Evolutionary conservation across 2,888 invertebrate species (phyloP).

Genomic region (Drosophila paramelanica): DNA sequence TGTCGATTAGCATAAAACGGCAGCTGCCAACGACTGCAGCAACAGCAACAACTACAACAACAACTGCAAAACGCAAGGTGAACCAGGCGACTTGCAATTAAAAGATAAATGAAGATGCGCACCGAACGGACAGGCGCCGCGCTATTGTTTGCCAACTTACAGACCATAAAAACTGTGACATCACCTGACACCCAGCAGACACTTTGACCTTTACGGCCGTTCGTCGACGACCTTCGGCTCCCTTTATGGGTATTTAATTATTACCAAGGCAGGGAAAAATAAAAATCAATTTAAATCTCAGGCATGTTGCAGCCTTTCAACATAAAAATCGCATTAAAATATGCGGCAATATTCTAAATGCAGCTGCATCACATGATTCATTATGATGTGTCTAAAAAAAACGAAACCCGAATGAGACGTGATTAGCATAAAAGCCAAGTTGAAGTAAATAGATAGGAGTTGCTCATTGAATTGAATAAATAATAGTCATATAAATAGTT

Average conservation of each 20-base stretch:
- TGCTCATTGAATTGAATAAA: not conserved
- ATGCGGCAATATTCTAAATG: conserved; percentile 16
- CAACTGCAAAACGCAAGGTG: conserved; percentile 44
- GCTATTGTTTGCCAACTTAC: conserved; percentile 63
- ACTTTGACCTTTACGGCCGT: conserved; percentile 63
- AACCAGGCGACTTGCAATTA: conserved; percentile 51
- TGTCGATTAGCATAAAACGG: conserved; percentile 69
- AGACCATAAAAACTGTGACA: conserved; percentile 52
- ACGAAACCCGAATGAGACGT: conserved; percentile 12
- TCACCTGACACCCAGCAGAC: conserved; percentile 44
- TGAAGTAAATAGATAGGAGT: no score
- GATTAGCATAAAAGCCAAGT: conserved; percentile 15
- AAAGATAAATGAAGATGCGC: conserved; percentile 64
- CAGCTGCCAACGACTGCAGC: conserved; percentile 28
- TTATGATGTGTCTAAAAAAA: conserved; percentile 9
- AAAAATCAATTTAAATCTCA: conserved; percentile 37
- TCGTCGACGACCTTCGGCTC: conserved; percentile 57
- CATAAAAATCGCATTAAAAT: conserved; percentile 27
- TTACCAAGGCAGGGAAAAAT: conserved; percentile 11
- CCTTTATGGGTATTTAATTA: conserved; percentile 65
- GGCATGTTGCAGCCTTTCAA: conserved; percentile 13
- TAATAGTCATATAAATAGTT: not conserved
- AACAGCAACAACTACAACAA: conserved; percentile 18
- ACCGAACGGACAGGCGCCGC: conserved; percentile 29
- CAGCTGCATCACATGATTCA: conserved; percentile 16